Evolutionary conservation across 1,140 invertebrate species (phyloP).

Genomic region (Pachypsylla venusta): DNA sequence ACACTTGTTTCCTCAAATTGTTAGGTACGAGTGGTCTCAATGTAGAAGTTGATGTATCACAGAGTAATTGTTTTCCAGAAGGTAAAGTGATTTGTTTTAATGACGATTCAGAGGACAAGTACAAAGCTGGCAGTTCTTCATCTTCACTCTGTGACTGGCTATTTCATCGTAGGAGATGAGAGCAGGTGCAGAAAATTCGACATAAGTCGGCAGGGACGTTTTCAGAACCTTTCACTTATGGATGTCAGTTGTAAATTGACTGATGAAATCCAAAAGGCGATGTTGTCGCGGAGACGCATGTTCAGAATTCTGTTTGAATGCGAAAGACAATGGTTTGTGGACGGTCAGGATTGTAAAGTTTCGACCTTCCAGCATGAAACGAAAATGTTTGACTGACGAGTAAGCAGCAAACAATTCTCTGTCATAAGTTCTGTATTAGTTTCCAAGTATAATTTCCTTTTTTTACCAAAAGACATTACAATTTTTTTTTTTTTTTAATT

Average conservation of each 20-base stretch:
- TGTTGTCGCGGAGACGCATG: conserved; percentile 25
- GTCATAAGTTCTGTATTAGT: conserved; percentile 25
- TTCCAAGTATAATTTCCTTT: too few species aligned
- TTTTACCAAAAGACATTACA: too few species aligned
- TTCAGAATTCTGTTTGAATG: conserved; percentile 24
- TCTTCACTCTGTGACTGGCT: too few species aligned
- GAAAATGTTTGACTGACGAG: conserved; percentile 25
- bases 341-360: conserved; percentile 29
- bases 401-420: conserved; percentile 25
- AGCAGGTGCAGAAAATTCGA: too few species aligned
- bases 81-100: too few species aligned
- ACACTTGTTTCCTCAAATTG: conserved; percentile 17
- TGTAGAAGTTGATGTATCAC: conserved; percentile 19
- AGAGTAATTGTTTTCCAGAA: too few species aligned
- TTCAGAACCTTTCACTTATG: too few species aligned
- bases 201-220: too few species aligned
- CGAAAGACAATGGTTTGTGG: conserved; percentile 29
- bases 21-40: conserved; percentile 22
- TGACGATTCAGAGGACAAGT: too few species aligned
- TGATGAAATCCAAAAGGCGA: conserved; percentile 28
- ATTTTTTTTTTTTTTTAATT: too few species aligned
- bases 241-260: conserved; percentile 15
- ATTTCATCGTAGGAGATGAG: too few species aligned
- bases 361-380: conserved; percentile 29
- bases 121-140: too few species aligned